phyloP scores from a whole-genome alignment of 2,113 vertebrate genomes.

The Dipodomys ordii region DNA sequence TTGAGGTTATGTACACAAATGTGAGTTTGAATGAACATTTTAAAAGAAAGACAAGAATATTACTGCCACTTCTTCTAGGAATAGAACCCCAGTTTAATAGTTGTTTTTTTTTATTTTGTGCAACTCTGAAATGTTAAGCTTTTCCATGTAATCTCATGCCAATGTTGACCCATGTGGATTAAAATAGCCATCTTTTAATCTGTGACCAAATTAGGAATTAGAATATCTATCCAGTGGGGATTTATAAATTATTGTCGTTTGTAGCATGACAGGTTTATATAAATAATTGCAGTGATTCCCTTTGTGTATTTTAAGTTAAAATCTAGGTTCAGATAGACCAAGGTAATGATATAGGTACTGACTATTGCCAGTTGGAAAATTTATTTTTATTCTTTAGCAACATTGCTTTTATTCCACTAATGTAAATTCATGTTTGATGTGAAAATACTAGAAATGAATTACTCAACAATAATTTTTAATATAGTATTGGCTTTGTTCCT shows the following conservation, averaged over 20 bases:
- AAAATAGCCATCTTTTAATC: slow-evolving; percentile 90
- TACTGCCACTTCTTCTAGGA: slow-evolving; percentile 66
- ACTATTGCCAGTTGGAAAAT: slow-evolving; percentile 16
- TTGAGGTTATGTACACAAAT: not conserved
- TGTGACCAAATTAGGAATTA: slow-evolving; percentile 95
- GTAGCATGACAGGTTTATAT: slow-evolving; percentile 87
- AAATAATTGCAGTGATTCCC: slow-evolving; percentile 86
- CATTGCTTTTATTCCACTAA: slow-evolving; percentile 41
- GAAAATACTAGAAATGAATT: too few relatives aligned
- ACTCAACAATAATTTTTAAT: not conserved
- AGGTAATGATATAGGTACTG: slow-evolving; percentile 53
- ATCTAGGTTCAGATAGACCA: slow-evolving; percentile 69
- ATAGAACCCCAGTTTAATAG: slow-evolving; percentile 71
- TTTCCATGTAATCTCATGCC: slow-evolving; percentile 89
- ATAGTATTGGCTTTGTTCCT: not conserved
- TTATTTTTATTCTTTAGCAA: slow-evolving; percentile 38
- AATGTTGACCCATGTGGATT: slow-evolving; percentile 91
- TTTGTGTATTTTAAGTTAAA: slow-evolving; percentile 85
- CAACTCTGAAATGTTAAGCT: slow-evolving; percentile 82
- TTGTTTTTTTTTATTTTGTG: slow-evolving; percentile 78
- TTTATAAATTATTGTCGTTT: slow-evolving; percentile 89
- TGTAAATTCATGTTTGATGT: slow-evolving; percentile 2
- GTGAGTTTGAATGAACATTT: slow-evolving; percentile 56
- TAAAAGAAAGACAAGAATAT: slow-evolving; percentile 68
- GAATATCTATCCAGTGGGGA: slow-evolving; percentile 86